Conservation (phyloP, 1,140 invertebrate genomes). For the Dreissena rostriformis region DNA sequence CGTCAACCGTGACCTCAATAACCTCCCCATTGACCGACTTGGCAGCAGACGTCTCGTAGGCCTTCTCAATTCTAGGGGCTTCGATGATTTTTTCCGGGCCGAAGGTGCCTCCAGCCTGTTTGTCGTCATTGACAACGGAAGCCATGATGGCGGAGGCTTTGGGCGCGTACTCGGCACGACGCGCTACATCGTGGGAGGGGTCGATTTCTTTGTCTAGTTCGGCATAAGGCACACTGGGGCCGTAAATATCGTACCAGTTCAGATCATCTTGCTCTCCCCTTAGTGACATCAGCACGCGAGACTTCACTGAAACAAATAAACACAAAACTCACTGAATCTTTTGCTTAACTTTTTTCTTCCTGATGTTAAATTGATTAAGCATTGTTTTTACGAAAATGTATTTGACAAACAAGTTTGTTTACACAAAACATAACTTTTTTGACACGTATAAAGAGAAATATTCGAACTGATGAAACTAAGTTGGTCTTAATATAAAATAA, state of each 20-base stretch:
- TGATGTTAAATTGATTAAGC: too few relatives aligned
- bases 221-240: conserved; percentile 54
- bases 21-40: conserved; percentile 16
- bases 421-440: too few relatives aligned
- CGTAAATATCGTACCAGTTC: conserved; percentile 61
- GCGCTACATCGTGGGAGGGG: background rate
- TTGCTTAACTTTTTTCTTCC: background rate
- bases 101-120: too few relatives aligned
- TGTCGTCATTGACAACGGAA: background rate
- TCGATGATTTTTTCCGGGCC: too few relatives aligned
- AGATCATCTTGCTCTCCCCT: conserved; percentile 68
- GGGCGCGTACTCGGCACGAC: background rate
- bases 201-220: conserved; percentile 49
- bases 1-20: conserved; percentile 50
- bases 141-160: background rate
- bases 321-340: conserved; percentile 25
- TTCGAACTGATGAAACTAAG: too few relatives aligned
- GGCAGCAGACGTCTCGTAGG: background rate
- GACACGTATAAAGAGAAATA: too few relatives aligned
- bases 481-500: too few relatives aligned
- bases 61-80: background rate
- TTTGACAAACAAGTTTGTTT: too few relatives aligned
- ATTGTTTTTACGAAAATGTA: too few relatives aligned
- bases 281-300: conserved; percentile 74
- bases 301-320: conserved; percentile 73